Evolutionary conservation across 2,888 invertebrate species (phyloP).

Genomic region (Lomographa bimaculata): DNA sequence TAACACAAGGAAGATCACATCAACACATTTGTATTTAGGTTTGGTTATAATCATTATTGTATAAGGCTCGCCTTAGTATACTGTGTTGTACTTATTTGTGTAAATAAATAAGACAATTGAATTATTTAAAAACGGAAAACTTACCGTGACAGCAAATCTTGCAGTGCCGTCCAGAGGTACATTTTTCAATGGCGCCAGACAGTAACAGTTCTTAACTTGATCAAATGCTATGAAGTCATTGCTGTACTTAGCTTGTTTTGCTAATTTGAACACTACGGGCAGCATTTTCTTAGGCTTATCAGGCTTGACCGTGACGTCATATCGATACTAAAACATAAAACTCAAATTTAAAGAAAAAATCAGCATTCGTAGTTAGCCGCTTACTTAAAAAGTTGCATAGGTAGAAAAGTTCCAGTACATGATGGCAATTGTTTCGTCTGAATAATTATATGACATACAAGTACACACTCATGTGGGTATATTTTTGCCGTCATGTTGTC

Average conservation of each 20-base stretch:
- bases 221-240: slow-evolving; percentile 86
- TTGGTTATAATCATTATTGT: too few relatives aligned
- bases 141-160: slow-evolving; percentile 47
- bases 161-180: slow-evolving; percentile 39
- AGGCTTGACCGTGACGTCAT: slow-evolving; percentile 90
- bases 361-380: too few relatives aligned
- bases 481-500: too few relatives aligned
- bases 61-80: too few relatives aligned
- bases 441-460: too few relatives aligned
- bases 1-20: too few relatives aligned
- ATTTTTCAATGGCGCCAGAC: slow-evolving; percentile 68
- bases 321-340: slow-evolving; percentile 85
- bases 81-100: too few relatives aligned
- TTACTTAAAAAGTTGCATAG: too few relatives aligned
- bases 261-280: slow-evolving; percentile 69
- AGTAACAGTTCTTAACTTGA: slow-evolving; percentile 87
- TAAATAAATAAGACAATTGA: too few relatives aligned
- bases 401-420: too few relatives aligned
- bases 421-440: too few relatives aligned
- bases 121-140: slow-evolving; percentile 23
- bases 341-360: neutral
- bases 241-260: slow-evolving; percentile 58
- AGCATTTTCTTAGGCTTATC: slow-evolving; percentile 87
- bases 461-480: neutral
- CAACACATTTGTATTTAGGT: too few relatives aligned